Base-by-base conservation (phyloP, 2,113 vertebrate genomes). In the Orientallactaga bullata region DNA sequence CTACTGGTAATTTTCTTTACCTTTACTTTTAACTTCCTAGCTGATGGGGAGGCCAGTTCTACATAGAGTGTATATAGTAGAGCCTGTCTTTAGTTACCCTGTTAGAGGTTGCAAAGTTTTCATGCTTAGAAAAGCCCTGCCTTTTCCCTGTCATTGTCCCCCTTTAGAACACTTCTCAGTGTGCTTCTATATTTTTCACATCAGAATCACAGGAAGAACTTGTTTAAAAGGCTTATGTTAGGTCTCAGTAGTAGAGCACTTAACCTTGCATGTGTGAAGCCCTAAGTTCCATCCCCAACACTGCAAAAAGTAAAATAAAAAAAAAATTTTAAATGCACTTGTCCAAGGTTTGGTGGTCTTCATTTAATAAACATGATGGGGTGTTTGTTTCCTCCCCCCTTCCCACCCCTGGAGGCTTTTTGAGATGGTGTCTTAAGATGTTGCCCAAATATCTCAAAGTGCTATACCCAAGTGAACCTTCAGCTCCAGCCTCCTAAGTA, bases 1-100 rank as follows among this genome's bases (percentile, higher is more conserved):
- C 15, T 72, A 16, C 79, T 85, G 88, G 20, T 84, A 47, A 58
- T 82, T 81, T 81, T 87, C 58, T 85, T 87, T 82, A 63, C 55
- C 61, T 47, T 47, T 47, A 47, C 42, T 8, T 65, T 90, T 58
- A 80, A 55, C 78, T 94, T 80, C 73, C 21, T 65, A 55, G 77
- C 10, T 69, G 76, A 15, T 66, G 10, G 18, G 23, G 23, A 89
- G 32, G 35, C 73, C 51, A 63, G 9, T 24, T 24, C 30, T 90
- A 39, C 37, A 47, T 58, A 73, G 24, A 35, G 0, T 68, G 26
- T 76, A 61, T 63, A 21, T 58, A 42, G 37, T 71, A 58, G 58
- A 26, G 6, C 23, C 28, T 60, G 7, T 61, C 12, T 85, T 37
- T 80, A 87, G 77, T 37, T 87, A 35, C 6, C 65, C 16, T 58